These are phyloP conservation scores for Itoplectis maculator DNA, from an alignment of 2,888 invertebrate species.

Conservation along the genomic window DNA sequence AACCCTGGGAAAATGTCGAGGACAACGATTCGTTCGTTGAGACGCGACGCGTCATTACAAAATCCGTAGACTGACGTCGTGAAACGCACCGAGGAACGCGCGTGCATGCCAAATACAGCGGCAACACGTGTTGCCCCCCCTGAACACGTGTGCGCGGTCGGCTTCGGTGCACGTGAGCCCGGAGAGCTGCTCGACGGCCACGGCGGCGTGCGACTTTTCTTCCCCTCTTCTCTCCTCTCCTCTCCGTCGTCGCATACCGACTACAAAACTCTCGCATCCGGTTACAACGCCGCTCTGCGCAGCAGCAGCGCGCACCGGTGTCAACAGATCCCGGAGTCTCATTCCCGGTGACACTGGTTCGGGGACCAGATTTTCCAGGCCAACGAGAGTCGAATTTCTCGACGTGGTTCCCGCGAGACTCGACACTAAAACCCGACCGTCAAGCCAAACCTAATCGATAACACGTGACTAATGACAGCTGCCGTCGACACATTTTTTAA, in stretches of 20 bases:
- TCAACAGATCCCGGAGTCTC: conserved; percentile 9
- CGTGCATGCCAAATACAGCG: conserved; percentile 62
- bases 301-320: not conserved
- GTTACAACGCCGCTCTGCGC: too few relatives aligned
- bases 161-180: conserved; percentile 54
- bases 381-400: conserved; percentile 19
- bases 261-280: conserved; percentile 60
- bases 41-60: not conserved
- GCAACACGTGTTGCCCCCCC: conserved; percentile 62
- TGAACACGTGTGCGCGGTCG: conserved; percentile 59
- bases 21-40: not conserved
- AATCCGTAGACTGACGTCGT: conserved; percentile 4
- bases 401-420: not conserved
- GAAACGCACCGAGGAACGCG: conserved; percentile 41
- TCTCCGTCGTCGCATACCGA: conserved; percentile 9
- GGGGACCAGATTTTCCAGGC: conserved; percentile 14
- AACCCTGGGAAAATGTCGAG: too few relatives aligned
- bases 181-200: conserved; percentile 18
- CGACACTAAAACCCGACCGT: not conserved
- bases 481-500: not conserved
- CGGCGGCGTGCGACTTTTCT: conserved; percentile 63
- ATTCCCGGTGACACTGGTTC: not conserved
- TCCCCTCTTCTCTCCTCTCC: conserved; percentile 39
- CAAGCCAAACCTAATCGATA: not conserved
- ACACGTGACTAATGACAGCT: not conserved